Evolutionary conservation across 2,797 vertebrate species (phyloP).

Genomic region (Erethizon dorsatum): DNA sequence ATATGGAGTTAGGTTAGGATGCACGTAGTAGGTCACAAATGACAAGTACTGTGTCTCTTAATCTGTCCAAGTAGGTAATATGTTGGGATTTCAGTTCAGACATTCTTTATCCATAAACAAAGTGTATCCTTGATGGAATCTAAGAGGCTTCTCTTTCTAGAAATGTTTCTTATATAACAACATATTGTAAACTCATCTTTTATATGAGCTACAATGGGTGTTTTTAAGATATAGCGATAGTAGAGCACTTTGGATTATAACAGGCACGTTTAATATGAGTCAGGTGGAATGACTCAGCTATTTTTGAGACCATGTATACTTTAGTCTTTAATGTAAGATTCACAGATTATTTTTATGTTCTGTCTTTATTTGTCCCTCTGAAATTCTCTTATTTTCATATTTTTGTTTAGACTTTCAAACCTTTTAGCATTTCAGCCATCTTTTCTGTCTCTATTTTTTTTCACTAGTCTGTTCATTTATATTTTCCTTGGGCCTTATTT

Average conservation of each 20-base stretch:
- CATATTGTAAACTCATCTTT: not conserved
- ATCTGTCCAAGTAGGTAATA: not conserved
- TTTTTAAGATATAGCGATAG: not conserved
- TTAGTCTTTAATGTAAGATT: not conserved
- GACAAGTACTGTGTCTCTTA: not conserved
- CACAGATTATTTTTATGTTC: not conserved
- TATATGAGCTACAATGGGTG: not conserved
- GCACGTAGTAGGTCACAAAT: not conserved
- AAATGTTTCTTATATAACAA: not conserved
- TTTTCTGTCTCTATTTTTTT: not conserved
- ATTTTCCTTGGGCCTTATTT: not conserved
- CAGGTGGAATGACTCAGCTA: not conserved
- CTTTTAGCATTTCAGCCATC: not conserved
- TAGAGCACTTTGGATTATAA: not conserved
- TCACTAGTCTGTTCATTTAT: not conserved
- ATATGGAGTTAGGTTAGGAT: not conserved
- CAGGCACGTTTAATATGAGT: not conserved
- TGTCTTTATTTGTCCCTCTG: not conserved
- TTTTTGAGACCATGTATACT: not conserved
- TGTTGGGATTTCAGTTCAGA: not conserved
- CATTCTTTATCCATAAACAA: slow-evolving; percentile 7
- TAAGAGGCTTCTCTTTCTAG: not conserved
- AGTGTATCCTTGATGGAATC: not conserved
- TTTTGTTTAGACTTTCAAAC: not conserved
- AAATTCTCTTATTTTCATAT: not conserved